Percentiles rank a stretch among this genome's conserved stretches.
Evolutionary conservation across 2,797 vertebrate species (phyloP).

Genomic region (Bradypus variegatus): DNA sequence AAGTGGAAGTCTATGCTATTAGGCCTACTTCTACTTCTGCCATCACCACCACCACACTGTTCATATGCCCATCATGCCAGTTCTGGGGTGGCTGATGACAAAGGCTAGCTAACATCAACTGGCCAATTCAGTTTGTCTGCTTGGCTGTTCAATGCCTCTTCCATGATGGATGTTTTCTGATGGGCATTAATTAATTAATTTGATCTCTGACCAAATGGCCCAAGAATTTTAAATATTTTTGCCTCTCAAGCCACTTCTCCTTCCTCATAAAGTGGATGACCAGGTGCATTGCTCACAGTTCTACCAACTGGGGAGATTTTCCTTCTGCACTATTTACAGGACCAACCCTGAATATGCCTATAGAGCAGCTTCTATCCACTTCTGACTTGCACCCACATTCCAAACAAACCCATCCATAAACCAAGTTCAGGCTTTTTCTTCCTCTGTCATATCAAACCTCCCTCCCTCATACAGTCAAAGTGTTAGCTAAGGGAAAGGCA

Average conservation of each 20-base stretch:
- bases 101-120: too few species aligned
- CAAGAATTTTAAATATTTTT: not conserved
- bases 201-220: not conserved
- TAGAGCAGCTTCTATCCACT: not conserved
- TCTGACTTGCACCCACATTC: not conserved
- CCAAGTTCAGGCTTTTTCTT: not conserved
- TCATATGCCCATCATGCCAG: not conserved
- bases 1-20: too few species aligned
- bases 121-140: too few species aligned
- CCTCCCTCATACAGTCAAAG: too few species aligned
- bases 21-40: not conserved
- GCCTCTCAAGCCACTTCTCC: not conserved
- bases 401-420: not conserved
- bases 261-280: not conserved
- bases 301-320: not conserved
- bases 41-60: not conserved
- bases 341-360: not conserved
- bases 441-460: not conserved
- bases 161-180: too few species aligned
- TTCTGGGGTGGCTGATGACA: too few species aligned
- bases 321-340: not conserved
- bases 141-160: too few species aligned
- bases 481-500: not conserved
- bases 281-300: not conserved
- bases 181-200: not conserved